Percentiles rank a stretch among this genome's conserved stretches.
These are phyloP conservation scores for Tragelaphus buxtoni DNA, from an alignment of 2,113 vertebrate species.

Conservation along the genomic window DNA sequence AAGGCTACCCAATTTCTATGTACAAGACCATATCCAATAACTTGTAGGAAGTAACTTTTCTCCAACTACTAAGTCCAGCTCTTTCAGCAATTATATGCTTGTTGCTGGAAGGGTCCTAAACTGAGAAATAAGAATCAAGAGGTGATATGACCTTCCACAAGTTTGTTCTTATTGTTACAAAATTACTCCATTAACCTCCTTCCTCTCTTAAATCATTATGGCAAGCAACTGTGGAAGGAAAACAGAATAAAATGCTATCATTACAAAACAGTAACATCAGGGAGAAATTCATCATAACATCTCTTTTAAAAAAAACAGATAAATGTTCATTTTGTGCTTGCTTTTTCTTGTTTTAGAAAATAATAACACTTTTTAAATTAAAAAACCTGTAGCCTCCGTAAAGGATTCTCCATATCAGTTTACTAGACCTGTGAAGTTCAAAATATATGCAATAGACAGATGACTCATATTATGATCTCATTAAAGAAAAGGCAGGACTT, in stretches of 20 bases:
- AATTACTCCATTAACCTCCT: constrained; percentile 1
- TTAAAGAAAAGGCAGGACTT: not conserved
- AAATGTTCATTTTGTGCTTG: not conserved
- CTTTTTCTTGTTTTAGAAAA: constrained; percentile 2
- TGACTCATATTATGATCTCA: not conserved
- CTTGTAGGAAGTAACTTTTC: not conserved
- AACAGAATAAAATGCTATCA: not conserved
- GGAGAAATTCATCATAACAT: not conserved
- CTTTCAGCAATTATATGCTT: not conserved
- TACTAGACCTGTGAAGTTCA: not conserved
- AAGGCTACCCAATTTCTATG: not conserved
- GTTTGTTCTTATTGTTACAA: not conserved
- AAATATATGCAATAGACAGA: not conserved
- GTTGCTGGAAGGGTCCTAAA: not conserved
- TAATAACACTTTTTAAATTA: not conserved
- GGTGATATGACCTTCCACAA: not conserved
- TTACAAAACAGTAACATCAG: not conserved
- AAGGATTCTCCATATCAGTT: not conserved
- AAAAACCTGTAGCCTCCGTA: not conserved
- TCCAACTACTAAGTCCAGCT: not conserved
- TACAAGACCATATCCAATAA: not conserved
- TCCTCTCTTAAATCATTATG: not conserved
- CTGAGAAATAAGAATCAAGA: not conserved
- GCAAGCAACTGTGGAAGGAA: not conserved
- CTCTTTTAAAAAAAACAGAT: not conserved